phyloP scores from a whole-genome alignment of 2,888 invertebrate species.

The Pachymerium ferrugineum region DNA sequence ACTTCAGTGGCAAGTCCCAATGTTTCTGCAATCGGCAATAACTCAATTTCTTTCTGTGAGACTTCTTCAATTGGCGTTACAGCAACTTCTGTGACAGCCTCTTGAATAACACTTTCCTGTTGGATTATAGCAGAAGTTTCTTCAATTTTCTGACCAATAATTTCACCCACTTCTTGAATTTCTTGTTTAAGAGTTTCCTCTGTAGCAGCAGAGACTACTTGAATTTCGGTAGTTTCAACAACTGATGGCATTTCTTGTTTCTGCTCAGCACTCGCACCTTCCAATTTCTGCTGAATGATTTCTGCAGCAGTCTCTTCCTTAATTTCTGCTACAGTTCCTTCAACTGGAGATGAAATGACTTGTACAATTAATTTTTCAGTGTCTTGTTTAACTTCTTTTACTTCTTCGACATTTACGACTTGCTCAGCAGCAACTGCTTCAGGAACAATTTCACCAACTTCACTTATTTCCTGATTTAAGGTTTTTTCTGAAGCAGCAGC shows the following conservation, averaged over 20 bases:
- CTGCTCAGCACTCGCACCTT: too few species aligned
- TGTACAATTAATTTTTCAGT: background rate
- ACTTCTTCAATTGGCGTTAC: too few species aligned
- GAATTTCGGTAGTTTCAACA: too few species aligned
- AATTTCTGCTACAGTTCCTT: background rate
- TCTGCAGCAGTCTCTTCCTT: background rate
- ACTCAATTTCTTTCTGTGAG: too few species aligned
- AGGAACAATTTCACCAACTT: background rate
- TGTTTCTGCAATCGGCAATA: too few species aligned
- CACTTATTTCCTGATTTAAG: background rate
- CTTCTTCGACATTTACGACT: background rate
- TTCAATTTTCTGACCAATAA: background rate
- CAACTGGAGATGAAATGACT: background rate
- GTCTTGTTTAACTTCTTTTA: background rate
- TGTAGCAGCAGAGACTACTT: background rate
- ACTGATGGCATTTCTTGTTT: too few species aligned
- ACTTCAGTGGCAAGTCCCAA: background rate
- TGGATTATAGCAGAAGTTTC: background rate
- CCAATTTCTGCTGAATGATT: too few species aligned
- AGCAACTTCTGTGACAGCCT: background rate
- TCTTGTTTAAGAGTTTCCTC: background rate
- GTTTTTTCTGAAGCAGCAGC: background rate
- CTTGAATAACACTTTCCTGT: background rate
- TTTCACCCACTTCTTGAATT: background rate
- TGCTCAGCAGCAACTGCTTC: background rate